Evolutionary conservation across 1,140 invertebrate genomes (phyloP).

Genomic region (Ceratosolen fusciceps): DNA sequence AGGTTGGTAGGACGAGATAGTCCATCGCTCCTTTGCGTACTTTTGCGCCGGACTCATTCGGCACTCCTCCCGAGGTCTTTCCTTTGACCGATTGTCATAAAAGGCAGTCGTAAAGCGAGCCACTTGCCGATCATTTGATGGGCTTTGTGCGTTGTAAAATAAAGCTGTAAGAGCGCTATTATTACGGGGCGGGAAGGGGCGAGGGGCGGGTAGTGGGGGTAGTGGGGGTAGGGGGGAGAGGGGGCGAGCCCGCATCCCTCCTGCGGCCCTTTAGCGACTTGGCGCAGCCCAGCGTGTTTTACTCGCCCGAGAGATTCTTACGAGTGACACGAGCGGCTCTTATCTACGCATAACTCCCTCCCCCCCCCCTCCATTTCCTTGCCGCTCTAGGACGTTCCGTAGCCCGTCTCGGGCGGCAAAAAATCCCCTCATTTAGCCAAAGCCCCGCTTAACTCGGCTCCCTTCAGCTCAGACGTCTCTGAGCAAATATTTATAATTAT

Average conservation of each 20-base stretch:
- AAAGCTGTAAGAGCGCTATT: conserved; percentile 44
- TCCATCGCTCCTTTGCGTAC: conserved; percentile 38
- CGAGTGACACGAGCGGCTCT: too few species aligned
- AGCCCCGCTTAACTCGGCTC: neutral
- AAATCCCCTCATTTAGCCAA: neutral
- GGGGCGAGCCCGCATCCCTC: too few species aligned
- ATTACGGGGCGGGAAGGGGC: conserved; percentile 39
- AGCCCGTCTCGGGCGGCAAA: too few species aligned
- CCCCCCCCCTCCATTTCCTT: too few species aligned
- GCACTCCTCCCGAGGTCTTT: conserved; percentile 8
- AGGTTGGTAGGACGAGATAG: neutral
- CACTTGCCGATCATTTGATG: conserved; percentile 46
- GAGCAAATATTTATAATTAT: conserved; percentile 1
- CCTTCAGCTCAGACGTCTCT: neutral
- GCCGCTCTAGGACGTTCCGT: too few species aligned
- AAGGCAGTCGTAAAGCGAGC: conserved; percentile 41
- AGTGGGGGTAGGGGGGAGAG: too few species aligned
- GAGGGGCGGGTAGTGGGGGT: too few species aligned
- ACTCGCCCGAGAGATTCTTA: too few species aligned
- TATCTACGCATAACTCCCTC: neutral
- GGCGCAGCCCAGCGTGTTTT: too few species aligned
- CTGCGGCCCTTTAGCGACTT: too few species aligned
- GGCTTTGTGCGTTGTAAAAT: conserved; percentile 46
- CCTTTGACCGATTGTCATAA: conserved; percentile 43
- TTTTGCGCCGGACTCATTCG: conserved; percentile 12